A percentile compares a stretch with the other conserved stretches of the same genome.
Conservation (phyloP, 1,140 invertebrate genomes). For the Sarcophaga peregrina region DNA sequence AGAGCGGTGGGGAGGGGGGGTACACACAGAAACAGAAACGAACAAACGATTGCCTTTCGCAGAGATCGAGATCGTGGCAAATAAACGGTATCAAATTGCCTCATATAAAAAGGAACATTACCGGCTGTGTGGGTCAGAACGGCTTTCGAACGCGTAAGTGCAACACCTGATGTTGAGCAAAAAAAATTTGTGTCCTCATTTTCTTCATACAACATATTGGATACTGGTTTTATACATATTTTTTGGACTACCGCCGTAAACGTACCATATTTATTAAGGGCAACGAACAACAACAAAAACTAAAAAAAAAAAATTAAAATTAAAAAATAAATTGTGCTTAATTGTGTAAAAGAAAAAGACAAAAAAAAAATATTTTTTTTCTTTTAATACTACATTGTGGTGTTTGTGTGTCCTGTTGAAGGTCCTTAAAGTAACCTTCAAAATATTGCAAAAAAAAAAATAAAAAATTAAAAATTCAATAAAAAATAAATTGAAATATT, state of each 20-base stretch:
- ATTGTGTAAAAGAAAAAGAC: not conserved
- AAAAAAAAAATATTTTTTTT: not conserved
- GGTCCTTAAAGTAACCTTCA: constrained; percentile 27
- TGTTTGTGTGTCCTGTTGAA: constrained; percentile 14
- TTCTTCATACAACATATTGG: constrained; percentile 27
- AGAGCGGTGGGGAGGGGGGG: not conserved
- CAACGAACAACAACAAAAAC: too few species aligned
- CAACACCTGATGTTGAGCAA: constrained; percentile 67
- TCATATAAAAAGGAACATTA: constrained; percentile 83
- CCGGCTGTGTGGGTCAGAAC: constrained; percentile 83
- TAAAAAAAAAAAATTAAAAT: not conserved
- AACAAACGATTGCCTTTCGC: constrained; percentile 19
- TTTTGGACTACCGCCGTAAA: not conserved
- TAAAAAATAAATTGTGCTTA: not conserved
- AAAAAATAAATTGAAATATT: constrained; percentile 17
- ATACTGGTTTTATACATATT: constrained; percentile 37
- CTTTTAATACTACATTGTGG: not conserved
- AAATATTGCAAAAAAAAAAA: constrained; percentile 4
- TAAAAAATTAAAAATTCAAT: not conserved
- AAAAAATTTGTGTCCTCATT: constrained; percentile 33
- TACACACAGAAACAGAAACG: not conserved
- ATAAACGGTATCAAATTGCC: constrained; percentile 79
- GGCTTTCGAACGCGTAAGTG: constrained; percentile 90
- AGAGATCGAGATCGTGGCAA: constrained; percentile 63
- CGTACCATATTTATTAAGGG: not conserved